Percentiles rank a stretch among this genome's conserved stretches.
phyloP scores from a whole-genome alignment of 1,140 invertebrate species.

The Himalopsyche phryganea region DNA sequence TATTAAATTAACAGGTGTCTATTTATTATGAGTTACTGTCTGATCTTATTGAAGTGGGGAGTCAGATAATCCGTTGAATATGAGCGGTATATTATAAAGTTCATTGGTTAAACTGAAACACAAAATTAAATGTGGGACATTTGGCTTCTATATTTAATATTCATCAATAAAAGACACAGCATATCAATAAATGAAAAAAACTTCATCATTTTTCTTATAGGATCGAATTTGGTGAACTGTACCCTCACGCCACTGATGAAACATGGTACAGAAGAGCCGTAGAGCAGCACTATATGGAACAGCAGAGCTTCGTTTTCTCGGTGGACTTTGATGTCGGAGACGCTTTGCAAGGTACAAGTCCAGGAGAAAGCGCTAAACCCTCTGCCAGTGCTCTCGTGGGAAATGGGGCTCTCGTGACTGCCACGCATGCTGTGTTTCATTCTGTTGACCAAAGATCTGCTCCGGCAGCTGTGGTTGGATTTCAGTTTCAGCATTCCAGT shows the following conservation, averaged over 20 bases:
- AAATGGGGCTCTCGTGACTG: constrained; percentile 68
- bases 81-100: too few relatives aligned
- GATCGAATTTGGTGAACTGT: constrained; percentile 55
- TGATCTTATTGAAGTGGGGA: too few relatives aligned
- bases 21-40: too few relatives aligned
- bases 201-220: too few relatives aligned
- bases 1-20: too few relatives aligned
- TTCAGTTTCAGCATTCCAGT: constrained; percentile 78
- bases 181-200: too few relatives aligned
- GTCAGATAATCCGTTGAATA: too few relatives aligned
- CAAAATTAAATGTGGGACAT: too few relatives aligned
- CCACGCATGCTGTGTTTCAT: constrained; percentile 81
- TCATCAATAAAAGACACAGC: too few relatives aligned
- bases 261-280: constrained; percentile 91
- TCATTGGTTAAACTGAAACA: too few relatives aligned
- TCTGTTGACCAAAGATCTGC: constrained; percentile 62
- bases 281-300: constrained; percentile 78
- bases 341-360: constrained; percentile 32
- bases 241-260: constrained; percentile 83
- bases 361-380: constrained; percentile 42
- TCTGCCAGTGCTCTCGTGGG: constrained; percentile 34
- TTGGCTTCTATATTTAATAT: too few relatives aligned
- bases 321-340: constrained; percentile 36
- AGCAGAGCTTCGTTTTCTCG: constrained; percentile 83
- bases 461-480: constrained; percentile 88